phyloP scores from a whole-genome alignment of 2,797 vertebrate genomes.

The Salarias fasciatus region DNA sequence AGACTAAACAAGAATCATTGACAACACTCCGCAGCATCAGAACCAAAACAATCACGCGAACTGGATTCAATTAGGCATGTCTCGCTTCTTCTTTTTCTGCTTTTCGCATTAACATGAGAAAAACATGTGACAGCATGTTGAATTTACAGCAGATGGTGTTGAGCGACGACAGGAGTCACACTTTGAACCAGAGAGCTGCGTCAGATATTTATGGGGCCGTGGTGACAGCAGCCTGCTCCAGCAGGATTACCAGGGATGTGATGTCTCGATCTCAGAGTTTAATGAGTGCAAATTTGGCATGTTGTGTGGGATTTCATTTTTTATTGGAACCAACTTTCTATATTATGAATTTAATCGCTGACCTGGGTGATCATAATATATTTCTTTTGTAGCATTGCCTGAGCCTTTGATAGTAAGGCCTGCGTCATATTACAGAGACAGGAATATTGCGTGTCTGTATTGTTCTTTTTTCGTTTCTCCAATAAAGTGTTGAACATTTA shows the following conservation, averaged over 20 bases:
- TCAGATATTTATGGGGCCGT: constrained; percentile 70
- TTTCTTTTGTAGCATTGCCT: constrained; percentile 42
- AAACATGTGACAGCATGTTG: constrained; percentile 67
- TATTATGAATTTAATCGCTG: constrained; percentile 59
- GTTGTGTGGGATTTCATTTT: constrained; percentile 10
- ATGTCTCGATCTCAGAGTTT: constrained; percentile 71
- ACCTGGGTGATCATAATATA: constrained; percentile 47
- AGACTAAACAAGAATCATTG: constrained; percentile 72
- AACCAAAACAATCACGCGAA: constrained; percentile 75
- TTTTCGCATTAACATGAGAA: constrained; percentile 48
- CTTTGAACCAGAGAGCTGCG: constrained; percentile 60
- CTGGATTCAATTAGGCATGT: constrained; percentile 64
- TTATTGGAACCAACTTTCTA: constrained; percentile 46
- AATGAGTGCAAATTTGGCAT: constrained; percentile 53
- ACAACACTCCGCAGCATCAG: constrained; percentile 51
- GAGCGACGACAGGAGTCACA: constrained; percentile 63
- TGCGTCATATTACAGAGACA: constrained; percentile 5
- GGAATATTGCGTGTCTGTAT: no score
- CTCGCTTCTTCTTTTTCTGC: constrained; percentile 19
- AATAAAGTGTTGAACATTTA: no score
- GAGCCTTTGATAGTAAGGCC: constrained; percentile 41
- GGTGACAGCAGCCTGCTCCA: constrained; percentile 69
- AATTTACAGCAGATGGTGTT: constrained; percentile 66
- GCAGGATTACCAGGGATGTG: constrained; percentile 62
- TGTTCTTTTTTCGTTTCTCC: no score